Evolutionary conservation across 2,888 invertebrate species (phyloP).

Genomic region (Pegoplata infirma): DNA sequence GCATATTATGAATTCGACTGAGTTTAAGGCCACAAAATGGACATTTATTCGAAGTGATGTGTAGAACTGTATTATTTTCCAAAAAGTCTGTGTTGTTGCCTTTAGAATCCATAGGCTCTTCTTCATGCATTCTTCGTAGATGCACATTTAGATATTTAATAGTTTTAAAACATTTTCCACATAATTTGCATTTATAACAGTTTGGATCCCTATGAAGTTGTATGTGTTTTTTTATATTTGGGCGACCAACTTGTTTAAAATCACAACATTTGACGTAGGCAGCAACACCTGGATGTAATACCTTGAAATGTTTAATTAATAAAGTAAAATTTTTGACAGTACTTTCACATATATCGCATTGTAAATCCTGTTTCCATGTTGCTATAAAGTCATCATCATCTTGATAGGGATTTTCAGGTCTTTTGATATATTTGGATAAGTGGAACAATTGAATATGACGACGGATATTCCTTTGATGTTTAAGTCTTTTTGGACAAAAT

Average conservation of each 20-base stretch:
- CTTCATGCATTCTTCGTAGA: background rate
- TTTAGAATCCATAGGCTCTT: too few species aligned
- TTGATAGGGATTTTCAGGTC: constrained; percentile 31
- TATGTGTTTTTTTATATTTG: constrained; percentile 63
- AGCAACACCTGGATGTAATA: constrained; percentile 53
- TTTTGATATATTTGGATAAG: background rate
- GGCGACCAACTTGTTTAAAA: constrained; percentile 59
- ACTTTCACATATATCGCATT: constrained; percentile 57
- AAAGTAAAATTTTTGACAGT: constrained; percentile 49
- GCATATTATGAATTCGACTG: too few species aligned
- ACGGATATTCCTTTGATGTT: background rate
- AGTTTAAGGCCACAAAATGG: too few species aligned
- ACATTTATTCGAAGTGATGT: too few species aligned
- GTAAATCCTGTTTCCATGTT: constrained; percentile 49
- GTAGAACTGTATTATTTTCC: too few species aligned
- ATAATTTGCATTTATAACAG: constrained; percentile 62
- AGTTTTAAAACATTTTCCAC: constrained; percentile 37
- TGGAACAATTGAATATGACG: background rate
- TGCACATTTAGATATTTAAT: background rate
- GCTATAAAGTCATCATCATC: constrained; percentile 3
- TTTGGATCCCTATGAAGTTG: constrained; percentile 62
- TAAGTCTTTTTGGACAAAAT: background rate
- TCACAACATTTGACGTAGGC: constrained; percentile 63
- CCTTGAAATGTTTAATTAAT: constrained; percentile 60
- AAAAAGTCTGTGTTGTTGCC: too few species aligned